Conservation (phyloP, 2,888 invertebrate genomes). For the Leistus spinibarbis region DNA sequence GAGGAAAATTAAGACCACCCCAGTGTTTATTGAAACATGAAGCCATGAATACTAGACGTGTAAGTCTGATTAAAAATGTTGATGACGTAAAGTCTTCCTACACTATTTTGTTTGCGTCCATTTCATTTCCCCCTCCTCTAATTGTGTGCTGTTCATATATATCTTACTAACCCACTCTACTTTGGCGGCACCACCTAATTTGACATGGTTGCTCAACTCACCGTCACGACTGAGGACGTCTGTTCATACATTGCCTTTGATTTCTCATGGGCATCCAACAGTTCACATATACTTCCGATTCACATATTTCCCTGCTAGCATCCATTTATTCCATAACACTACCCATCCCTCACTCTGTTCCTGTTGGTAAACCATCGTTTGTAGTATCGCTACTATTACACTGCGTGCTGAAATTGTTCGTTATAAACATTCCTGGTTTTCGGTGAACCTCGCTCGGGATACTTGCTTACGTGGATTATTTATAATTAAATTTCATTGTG, state of each 20-base stretch:
- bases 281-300: background rate
- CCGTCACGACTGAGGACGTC: conserved; percentile 8
- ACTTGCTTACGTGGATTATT: background rate
- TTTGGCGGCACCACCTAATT: conserved; percentile 4
- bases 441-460: background rate
- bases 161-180: background rate
- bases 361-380: background rate
- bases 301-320: background rate
- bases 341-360: background rate
- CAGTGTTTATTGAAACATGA: no score
- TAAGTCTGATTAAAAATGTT: background rate
- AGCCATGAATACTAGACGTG: no score
- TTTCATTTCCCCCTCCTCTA: background rate
- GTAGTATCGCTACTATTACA: no score
- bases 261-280: conserved; percentile 9
- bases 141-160: background rate
- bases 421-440: background rate
- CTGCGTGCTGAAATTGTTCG: background rate
- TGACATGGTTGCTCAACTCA: background rate
- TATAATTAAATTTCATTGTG: background rate
- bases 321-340: background rate
- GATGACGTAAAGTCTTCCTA: background rate
- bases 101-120: background rate
- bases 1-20: no score
- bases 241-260: conserved; percentile 13